Base-by-base conservation (phyloP, 2,113 vertebrate species). In the Cheirogaleus medius region DNA sequence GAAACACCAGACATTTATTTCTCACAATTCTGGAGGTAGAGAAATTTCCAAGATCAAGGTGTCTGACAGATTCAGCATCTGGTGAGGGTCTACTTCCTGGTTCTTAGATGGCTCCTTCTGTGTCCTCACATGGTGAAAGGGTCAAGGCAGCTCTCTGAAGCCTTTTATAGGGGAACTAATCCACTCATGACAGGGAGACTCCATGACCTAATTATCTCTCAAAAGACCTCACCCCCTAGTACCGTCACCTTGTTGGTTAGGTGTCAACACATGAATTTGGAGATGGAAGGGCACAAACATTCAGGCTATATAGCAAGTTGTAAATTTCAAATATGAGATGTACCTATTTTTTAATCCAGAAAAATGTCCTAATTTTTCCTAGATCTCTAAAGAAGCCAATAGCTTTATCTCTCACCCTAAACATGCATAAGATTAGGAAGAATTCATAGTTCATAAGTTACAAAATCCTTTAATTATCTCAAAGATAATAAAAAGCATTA, bases 321-420 rank as follows among this genome's bases (percentile, higher is more conserved):
- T 81, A 63, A 90, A 73, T 54, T 74, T 74, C 15, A 74, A 58
- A 39, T 6, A 42, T 71, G 58, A 39, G 3, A 7, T 60, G 13
- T 54, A 64, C 37, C 21, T 83, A 34, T 37, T 42, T 80, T 93
- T 96, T 32, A 95, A 81, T 63, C 13, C 37, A 76, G 44, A 6
- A 63, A 80, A 69, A 52, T 4, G 23, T 32, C 1, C 0, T 93
- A 29, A 74, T 69, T 68, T 88, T 89, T 78, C 34, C 58, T 58
- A 39, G 10, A 2, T 77, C 11, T 39, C 15, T 49, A 37, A 83
- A 92, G 42, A 2, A 76, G 14, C 25, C 44, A 10, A 52, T 9
- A 80, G 11, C 18, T 68, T 60, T 49, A 27, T 21, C 1, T 6
- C 1, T 3, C 6, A 82, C 20, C 20, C 13, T 54, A 58, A 17